Evolutionary conservation across 2,888 invertebrate species (phyloP), one percentile per base, ranked within the genome.

Genomic region (Rhaphigaster nebulosa): DNA sequence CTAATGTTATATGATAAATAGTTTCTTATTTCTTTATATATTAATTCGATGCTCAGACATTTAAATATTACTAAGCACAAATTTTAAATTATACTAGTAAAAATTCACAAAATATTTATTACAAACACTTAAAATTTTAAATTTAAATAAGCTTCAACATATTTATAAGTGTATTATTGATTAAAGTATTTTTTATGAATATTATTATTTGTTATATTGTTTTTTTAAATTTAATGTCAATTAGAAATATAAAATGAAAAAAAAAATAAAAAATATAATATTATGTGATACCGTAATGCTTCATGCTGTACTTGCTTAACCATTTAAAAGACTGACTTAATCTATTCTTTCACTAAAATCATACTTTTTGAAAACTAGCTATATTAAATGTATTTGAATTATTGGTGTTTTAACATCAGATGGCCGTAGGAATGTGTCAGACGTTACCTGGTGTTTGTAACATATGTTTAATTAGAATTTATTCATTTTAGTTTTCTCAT

Each of bases 271-370:
- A n/a, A n/a, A n/a, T n/a, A n/a, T n/a, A 87, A 54, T 88, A 29
- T 84, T 87, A 91, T 91, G 90, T 91, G 91, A 91, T 91, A 91
- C 34, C 87, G 26, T 88, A 88, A 87, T 91, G 91, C 91, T 91
- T 91, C 88, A 90, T 65, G 91, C 91, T 91, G 45, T 87, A 90
- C 41, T 87, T 84, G 90, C 91, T 91, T 91, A 91, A 76, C 91
- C 91, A 90, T 91, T 90, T 56, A 91, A 89, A 91, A 91, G 91
- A 91, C 91, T 91, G 91, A 91, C 88, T 65, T 65, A 70, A 87
- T 90, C 87, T 91, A 60, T 90, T 76, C 50, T 70, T 87, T 65
- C 76, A 50, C 38, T 45, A 54, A 56, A n/a, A 41, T 88, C 45
- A 26, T 54, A 52, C 26, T 41, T 88, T 60, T 88, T 60, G 10